phyloP scores from a whole-genome alignment of 2,888 invertebrate genomes.

The Balanococcus diminutus region DNA sequence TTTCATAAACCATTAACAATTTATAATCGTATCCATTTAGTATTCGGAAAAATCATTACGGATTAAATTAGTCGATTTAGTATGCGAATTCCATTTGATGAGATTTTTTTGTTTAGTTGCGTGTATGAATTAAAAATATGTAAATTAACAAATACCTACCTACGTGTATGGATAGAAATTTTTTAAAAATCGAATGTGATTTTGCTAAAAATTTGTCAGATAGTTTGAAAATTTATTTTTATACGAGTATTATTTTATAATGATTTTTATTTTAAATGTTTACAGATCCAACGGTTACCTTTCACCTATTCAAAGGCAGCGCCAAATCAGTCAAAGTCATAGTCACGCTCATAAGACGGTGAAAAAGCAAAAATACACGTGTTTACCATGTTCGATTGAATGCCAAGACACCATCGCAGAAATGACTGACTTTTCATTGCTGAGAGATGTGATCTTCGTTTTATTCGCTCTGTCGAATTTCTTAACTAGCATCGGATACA shows the following conservation, averaged over 20 bases:
- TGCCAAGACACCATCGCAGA: conserved; percentile 74
- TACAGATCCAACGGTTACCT: conserved; percentile 49
- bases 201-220: no score
- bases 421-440: conserved; percentile 85
- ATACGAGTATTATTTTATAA: no score
- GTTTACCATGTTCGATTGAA: conserved; percentile 68
- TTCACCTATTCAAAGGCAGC: conserved; percentile 14
- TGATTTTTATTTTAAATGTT: no score
- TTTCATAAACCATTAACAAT: neutral
- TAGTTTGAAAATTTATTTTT: no score
- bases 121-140: no score
- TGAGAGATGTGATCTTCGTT: conserved; percentile 85
- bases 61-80: neutral
- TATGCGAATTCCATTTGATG: neutral
- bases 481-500: conserved; percentile 92
- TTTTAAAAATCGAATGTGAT: no score
- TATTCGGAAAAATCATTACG: neutral
- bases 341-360: neutral
- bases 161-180: no score
- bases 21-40: neutral
- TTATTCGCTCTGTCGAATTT: conserved; percentile 93
- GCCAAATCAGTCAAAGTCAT: neutral
- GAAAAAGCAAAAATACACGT: conserved; percentile 40
- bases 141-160: no score
- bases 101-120: conserved; percentile 6